Evolutionary conservation across 1,140 invertebrate species (phyloP), one percentile per base, ranked within the genome.

Genomic region (Atta texana): DNA sequence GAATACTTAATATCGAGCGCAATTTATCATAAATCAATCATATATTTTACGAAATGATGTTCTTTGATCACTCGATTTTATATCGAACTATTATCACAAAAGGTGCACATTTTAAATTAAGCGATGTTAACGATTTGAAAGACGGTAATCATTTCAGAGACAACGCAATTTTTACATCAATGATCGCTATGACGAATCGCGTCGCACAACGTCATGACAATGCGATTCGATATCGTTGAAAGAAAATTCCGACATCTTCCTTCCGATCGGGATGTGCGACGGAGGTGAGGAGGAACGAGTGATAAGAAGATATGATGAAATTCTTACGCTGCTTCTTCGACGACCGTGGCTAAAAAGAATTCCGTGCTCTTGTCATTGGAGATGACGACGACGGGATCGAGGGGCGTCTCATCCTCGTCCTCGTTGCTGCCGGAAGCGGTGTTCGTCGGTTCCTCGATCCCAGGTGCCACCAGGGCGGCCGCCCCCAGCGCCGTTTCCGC

Each of bases 401-500:
- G 78, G 3, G 94, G 95, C 24, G 94, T 95, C 81, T 95, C 97
- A 87, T 98, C 98, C 86, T 98, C 97, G 89, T 98, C 98, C 91
- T 98, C 97, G 87, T 97, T 98, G 88, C 97, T 98, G 14, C 98
- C 98, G n/a, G 98, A 98, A 5, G 97, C 98, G n/a, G 98, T 98
- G 92, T 98, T 98, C 4, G 98, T 98, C 57, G 97, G 97, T 87
- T 97, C 96, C 94, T 98, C 97, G 68, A 96, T 94, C 91, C 95
- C 96, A 77, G 95, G 95, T 90, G 95, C 96, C 91, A 96, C 96
- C 87, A 96, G 95, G 68, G 95, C 95, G 87, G 95, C 94, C 12
- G 96, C 96, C 80, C 97, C 97, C 68, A 98, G 94, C 12, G 97
- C 96, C 64, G 98, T 98, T 94, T 98, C 98, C 39, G 97, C 97